These are phyloP conservation scores for Drosophila dunni DNA, from an alignment of 1,140 invertebrate genomes.

Conservation along the genomic window DNA sequence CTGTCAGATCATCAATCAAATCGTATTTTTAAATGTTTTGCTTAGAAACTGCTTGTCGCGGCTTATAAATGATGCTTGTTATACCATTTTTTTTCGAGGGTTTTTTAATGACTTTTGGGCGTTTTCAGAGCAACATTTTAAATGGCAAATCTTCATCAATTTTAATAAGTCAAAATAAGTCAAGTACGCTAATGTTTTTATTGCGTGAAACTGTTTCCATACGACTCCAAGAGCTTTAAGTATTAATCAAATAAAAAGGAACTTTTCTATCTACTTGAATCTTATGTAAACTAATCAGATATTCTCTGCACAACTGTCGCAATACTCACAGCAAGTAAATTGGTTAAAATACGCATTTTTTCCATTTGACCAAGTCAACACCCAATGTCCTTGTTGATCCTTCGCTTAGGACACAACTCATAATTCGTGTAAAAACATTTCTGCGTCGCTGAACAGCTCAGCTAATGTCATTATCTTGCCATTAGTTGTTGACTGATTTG, in stretches of 20 bases:
- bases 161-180: conserved; percentile 59
- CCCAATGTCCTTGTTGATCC: conserved; percentile 55
- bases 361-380: conserved; percentile 64
- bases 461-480: conserved; percentile 69
- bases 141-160: conserved; percentile 60
- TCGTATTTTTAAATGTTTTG: conserved; percentile 73
- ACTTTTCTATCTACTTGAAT: not conserved
- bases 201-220: conserved; percentile 17
- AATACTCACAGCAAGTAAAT: conserved; percentile 46
- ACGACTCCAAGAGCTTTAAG: not conserved
- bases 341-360: conserved; percentile 29
- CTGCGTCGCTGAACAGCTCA: conserved; percentile 48
- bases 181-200: conserved; percentile 42
- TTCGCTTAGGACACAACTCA: conserved; percentile 35
- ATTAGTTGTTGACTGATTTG: conserved; percentile 75
- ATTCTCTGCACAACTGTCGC: conserved; percentile 65
- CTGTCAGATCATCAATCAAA: conserved; percentile 77
- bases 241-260: not conserved
- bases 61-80: conserved; percentile 77
- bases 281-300: conserved; percentile 53
- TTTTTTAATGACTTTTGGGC: conserved; percentile 69
- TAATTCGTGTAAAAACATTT: conserved; percentile 73
- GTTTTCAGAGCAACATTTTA: conserved; percentile 45
- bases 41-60: conserved; percentile 68
- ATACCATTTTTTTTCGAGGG: conserved; percentile 22